Evolutionary conservation across 2,113 vertebrate genomes (phyloP).

Genomic region (Corythornis vintsioides): DNA sequence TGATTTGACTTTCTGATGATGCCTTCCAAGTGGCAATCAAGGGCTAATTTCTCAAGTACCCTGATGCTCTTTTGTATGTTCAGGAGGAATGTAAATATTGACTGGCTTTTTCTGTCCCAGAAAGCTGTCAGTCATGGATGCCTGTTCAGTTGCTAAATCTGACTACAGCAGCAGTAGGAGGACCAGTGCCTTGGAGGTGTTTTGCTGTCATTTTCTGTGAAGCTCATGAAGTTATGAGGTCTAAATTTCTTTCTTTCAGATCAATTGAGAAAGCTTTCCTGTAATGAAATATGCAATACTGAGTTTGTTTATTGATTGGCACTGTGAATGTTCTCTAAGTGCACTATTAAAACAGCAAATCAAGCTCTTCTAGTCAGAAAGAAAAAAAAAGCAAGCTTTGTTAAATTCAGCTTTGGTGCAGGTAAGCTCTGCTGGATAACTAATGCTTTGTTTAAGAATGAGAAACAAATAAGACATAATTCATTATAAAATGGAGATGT

Average conservation of each 20-base stretch:
- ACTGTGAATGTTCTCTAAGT: neutral
- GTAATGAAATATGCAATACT: neutral
- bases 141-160: neutral
- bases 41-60: slow-evolving; percentile 44
- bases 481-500: neutral
- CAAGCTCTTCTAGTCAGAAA: neutral
- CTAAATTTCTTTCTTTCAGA: neutral
- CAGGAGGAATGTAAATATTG: slow-evolving; percentile 50
- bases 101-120: slow-evolving; percentile 4
- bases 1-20: slow-evolving; percentile 55
- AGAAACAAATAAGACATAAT: neutral
- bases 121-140: neutral
- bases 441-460: neutral
- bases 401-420: neutral
- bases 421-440: neutral
- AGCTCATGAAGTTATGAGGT: neutral
- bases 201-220: neutral
- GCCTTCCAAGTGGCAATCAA: slow-evolving; percentile 51
- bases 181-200: neutral
- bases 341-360: neutral
- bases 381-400: neutral
- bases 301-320: neutral
- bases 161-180: accelerated
- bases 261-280: neutral
- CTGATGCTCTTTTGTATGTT: slow-evolving; percentile 28